A percentile compares a stretch with the other conserved stretches of the same genome.
Conservation (phyloP, 2,888 invertebrate genomes). For the Agriopis leucophaearia region DNA sequence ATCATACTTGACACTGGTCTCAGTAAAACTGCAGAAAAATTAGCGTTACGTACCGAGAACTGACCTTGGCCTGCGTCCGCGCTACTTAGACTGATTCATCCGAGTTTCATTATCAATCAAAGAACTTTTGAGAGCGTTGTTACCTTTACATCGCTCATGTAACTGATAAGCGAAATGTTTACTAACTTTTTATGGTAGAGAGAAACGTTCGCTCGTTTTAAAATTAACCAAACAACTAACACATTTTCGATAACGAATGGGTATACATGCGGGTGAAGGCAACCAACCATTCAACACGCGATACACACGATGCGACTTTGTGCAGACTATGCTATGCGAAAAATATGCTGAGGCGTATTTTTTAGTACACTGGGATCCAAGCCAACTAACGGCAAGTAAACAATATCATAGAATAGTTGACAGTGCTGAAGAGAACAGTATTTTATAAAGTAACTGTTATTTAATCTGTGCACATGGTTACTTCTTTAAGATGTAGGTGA, state of each 20-base stretch:
- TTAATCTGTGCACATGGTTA: not conserved
- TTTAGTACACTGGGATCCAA: conserved; percentile 16
- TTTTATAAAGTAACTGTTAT: not conserved
- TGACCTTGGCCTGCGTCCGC: conserved; percentile 64
- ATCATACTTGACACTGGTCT: conserved; percentile 51
- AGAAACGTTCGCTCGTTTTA: conserved; percentile 39
- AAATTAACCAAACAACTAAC: conserved; percentile 42
- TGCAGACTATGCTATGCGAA: not conserved
- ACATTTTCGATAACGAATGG: conserved; percentile 40
- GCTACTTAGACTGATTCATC: conserved; percentile 66
- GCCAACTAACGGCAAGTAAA: conserved; percentile 24
- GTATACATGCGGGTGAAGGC: conserved; percentile 35
- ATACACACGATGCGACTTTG: conserved; percentile 26
- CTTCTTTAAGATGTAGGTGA: too few relatives aligned
- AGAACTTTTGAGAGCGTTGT: conserved; percentile 41
- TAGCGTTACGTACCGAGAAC: conserved; percentile 52
- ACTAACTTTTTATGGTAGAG: not conserved
- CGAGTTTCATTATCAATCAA: conserved; percentile 58
- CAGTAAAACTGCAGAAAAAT: conserved; percentile 26
- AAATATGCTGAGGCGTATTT: conserved; percentile 1
- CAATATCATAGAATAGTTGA: conserved; percentile 1
- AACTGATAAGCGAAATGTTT: conserved; percentile 22
- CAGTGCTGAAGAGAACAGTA: not conserved
- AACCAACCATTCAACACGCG: conserved; percentile 28
- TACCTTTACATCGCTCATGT: conserved; percentile 8